These are phyloP conservation scores for Callorhinus ursinus DNA, from an alignment of 2,113 vertebrate genomes.

Conservation along the genomic window DNA sequence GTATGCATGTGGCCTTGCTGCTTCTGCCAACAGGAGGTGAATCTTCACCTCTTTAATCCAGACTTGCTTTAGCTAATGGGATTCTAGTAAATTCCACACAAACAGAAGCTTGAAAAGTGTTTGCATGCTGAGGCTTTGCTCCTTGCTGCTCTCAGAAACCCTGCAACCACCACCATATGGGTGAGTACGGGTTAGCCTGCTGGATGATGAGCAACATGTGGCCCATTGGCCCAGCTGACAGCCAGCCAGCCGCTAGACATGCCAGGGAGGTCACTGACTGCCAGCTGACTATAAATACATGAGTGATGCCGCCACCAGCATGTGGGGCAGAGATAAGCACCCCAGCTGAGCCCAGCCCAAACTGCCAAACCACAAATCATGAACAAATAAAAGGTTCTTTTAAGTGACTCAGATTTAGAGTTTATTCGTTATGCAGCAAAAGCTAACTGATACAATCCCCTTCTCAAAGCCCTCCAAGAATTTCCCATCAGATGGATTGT, in stretches of 20 bases:
- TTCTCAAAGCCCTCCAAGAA: background rate
- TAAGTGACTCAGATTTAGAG: background rate
- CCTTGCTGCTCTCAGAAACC: background rate
- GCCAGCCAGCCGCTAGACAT: background rate
- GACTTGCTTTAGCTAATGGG: background rate
- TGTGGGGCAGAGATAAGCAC: background rate
- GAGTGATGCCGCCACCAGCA: background rate
- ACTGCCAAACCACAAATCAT: background rate
- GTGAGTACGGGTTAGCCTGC: background rate
- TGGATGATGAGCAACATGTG: background rate
- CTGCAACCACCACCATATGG: background rate
- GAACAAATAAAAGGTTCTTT: background rate
- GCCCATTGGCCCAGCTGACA: background rate
- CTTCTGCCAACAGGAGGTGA: background rate
- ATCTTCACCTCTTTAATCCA: background rate
- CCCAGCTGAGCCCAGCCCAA: background rate
- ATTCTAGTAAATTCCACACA: background rate
- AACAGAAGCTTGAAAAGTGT: background rate
- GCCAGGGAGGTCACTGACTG: background rate
- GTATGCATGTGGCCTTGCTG: background rate
- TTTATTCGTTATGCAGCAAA: background rate
- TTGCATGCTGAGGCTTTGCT: background rate
- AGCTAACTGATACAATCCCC: background rate
- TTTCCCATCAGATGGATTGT: background rate
- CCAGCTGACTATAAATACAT: background rate